These are phyloP conservation scores for Cosmia pyralina DNA, from an alignment of 2,888 invertebrate genomes.

Conservation along the genomic window DNA sequence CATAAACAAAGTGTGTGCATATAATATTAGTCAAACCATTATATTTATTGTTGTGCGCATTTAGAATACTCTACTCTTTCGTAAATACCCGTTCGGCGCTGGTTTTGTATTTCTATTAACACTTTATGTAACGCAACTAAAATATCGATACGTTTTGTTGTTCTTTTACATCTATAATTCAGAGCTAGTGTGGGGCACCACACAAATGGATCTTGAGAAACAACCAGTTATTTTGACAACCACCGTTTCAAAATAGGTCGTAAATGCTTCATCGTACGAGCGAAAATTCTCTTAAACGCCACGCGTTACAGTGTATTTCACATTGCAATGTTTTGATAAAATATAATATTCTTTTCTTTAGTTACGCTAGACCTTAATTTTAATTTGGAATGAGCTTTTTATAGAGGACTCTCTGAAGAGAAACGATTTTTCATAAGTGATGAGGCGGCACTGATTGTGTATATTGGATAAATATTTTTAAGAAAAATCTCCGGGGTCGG, in stretches of 20 bases:
- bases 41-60: not conserved
- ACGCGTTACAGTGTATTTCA: conserved; percentile 70
- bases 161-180: conserved; percentile 86
- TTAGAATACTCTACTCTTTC: conserved; percentile 10
- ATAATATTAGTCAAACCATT: conserved; percentile 2
- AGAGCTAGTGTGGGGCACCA: conserved; percentile 80
- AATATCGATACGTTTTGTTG: conserved; percentile 86
- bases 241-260: conserved; percentile 74
- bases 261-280: conserved; percentile 70
- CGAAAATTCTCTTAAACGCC: conserved; percentile 66
- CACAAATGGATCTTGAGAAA: conserved; percentile 88
- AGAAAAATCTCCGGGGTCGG: conserved; percentile 80
- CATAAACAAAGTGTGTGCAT: not conserved
- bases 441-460: conserved; percentile 89
- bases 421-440: conserved; percentile 89
- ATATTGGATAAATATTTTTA: conserved; percentile 88
- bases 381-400: conserved; percentile 90
- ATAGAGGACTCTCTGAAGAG: conserved; percentile 86
- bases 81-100: conserved; percentile 61
- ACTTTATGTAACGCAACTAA: conserved; percentile 81
- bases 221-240: conserved; percentile 88
- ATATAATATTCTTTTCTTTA: conserved; percentile 79
- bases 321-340: conserved; percentile 61
- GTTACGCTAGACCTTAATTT: conserved; percentile 89
- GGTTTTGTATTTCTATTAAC: conserved; percentile 79